These are phyloP conservation scores for Aplocera efformata DNA, from an alignment of 2,888 invertebrate species.

Conservation along the genomic window DNA sequence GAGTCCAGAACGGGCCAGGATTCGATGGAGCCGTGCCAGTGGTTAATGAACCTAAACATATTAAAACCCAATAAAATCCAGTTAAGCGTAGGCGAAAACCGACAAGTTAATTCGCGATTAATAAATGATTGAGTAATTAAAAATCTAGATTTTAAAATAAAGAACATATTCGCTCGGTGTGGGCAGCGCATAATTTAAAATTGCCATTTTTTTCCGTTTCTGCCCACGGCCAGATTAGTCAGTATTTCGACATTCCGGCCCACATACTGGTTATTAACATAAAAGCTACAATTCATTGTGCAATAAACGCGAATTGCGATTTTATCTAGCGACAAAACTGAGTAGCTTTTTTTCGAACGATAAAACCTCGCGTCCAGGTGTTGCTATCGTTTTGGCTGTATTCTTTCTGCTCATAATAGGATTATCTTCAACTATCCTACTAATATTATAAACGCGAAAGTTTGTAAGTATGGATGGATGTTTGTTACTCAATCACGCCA, in stretches of 20 bases:
- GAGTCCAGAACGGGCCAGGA: no score
- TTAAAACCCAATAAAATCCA: constrained; percentile 29
- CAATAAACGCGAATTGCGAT: constrained; percentile 73
- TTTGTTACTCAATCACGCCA: no score
- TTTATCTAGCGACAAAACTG: constrained; percentile 67
- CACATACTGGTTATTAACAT: constrained; percentile 72
- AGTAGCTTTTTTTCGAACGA: constrained; percentile 33
- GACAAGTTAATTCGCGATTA: constrained; percentile 37
- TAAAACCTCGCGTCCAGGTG: no score
- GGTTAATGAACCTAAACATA: constrained; percentile 20
- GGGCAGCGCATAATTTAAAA: constrained; percentile 78
- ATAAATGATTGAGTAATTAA: constrained; percentile 74
- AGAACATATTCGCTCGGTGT: constrained; percentile 60
- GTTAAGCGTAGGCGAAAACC: constrained; percentile 47
- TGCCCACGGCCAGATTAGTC: constrained; percentile 75
- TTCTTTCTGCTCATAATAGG: no score
- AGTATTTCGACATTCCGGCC: constrained; percentile 76
- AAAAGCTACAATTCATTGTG: constrained; percentile 76
- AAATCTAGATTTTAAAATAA: constrained; percentile 60
- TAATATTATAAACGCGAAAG: no score
- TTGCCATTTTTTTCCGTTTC: constrained; percentile 74
- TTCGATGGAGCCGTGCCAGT: no score
- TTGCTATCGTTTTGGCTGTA: no score
- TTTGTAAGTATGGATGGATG: no score
- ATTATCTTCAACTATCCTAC: no score